phyloP scores from a whole-genome alignment of 2,113 vertebrate genomes.

The Syngnathoides biaculeatus region DNA sequence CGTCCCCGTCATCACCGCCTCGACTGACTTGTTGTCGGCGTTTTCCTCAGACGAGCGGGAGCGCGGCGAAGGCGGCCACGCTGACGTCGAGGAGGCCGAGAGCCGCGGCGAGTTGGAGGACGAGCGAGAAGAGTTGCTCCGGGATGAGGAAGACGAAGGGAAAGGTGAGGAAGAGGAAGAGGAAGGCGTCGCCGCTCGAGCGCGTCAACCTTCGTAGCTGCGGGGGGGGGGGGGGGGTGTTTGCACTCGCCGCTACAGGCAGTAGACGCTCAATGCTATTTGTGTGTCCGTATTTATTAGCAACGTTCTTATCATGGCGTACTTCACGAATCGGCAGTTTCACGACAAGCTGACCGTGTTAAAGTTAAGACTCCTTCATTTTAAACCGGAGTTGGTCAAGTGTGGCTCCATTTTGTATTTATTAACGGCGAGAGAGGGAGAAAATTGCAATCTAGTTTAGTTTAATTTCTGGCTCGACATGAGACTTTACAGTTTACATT shows the following conservation, averaged over 20 bases:
- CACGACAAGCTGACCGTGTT: neutral
- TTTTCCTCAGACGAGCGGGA: conserved; percentile 53
- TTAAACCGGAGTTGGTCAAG: neutral
- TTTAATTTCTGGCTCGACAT: no score
- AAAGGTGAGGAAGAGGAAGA: conserved; percentile 13
- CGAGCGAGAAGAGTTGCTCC: neutral
- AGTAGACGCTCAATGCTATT: conserved; percentile 7
- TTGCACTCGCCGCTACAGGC: conserved; percentile 8
- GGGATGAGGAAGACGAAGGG: neutral
- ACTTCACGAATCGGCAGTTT: neutral
- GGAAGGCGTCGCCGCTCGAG: conserved; percentile 11
- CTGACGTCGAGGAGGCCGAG: conserved; percentile 20
- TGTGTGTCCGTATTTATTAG: neutral
- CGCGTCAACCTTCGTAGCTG: conserved; percentile 23
- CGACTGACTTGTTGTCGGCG: neutral
- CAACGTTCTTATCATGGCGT: neutral
- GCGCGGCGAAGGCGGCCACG: conserved; percentile 12
- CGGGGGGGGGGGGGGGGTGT: conserved; percentile 12
- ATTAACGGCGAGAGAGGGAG: no score
- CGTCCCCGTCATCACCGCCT: neutral
- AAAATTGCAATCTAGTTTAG: no score
- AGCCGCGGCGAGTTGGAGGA: conserved; percentile 19
- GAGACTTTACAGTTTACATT: no score
- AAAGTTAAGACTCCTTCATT: neutral
- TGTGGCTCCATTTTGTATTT: neutral